Base-by-base conservation (phyloP, 2,888 invertebrate genomes). In the Melanostoma scalare region DNA sequence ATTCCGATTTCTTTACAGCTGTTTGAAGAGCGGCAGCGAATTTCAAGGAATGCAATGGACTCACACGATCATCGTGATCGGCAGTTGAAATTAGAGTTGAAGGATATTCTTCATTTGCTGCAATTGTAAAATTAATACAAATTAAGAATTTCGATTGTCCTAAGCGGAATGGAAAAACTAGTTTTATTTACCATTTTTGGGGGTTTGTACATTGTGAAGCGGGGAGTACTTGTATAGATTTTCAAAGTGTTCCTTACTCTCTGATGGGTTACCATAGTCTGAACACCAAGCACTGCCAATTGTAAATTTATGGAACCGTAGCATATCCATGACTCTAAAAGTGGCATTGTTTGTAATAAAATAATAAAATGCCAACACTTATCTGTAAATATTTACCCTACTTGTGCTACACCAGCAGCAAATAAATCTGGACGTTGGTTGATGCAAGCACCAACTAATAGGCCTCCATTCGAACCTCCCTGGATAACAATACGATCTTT, bases 61-160 rank as follows among this genome's bases (percentile, higher is more conserved):
- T 99, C 85, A 99, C 99, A 87, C 99, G 95, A 92, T 99, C 99
- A 92, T 99, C 99, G 92, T 99, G 99, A 93, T 99, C 99, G 30
- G 97, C 99, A n/a, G 99, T 99, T 87, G 98, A 92, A 80, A 99
- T 93, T 85, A 99, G 92, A 30, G 96, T 96, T 20, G 98, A 95
- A 4, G 99, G 99, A 93, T 98, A 99, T 91, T 98, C 95, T 6
- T 90, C 90, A 5, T 91, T 90, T 30, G 89, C 91, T 91, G 36
- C 8, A 36, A 40, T 2, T 44, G 33, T 33, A 71, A 42, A 42
- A 56, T n/a, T 2, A 46, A 35, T 3, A 33, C 3, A 6, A 40
- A 53, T 33, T 42, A 86, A 55, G n/a, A 68, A 48, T 58, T 46
- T 30, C 61, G 61, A 78, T 74, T 20, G 20, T 20, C 0, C 20